Percentiles rank a stretch among this genome's conserved stretches.
phyloP scores from a whole-genome alignment of 2,113 vertebrate species.

The Cynopterus brachyotis region DNA sequence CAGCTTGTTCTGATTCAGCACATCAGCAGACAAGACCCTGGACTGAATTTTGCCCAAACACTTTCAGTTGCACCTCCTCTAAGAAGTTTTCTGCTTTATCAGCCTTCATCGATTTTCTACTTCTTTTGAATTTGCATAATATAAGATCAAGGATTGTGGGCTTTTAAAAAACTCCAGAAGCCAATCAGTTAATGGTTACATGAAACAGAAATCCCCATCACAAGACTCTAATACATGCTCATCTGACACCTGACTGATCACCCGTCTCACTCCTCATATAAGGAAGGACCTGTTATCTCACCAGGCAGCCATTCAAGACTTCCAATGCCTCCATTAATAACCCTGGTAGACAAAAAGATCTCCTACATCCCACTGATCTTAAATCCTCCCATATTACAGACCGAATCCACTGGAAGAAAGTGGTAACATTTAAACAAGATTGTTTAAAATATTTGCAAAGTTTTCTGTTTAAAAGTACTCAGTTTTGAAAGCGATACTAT shows the following conservation, averaged over 20 bases:
- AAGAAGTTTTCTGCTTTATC: neutral
- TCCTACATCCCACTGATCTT: neutral
- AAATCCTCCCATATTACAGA: neutral
- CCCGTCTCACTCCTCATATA: neutral
- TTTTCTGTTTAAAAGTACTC: constrained; percentile 18
- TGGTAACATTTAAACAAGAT: constrained; percentile 26
- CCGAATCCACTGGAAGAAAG: neutral
- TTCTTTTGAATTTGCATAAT: neutral
- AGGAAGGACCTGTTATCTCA: neutral
- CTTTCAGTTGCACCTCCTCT: neutral
- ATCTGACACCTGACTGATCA: neutral
- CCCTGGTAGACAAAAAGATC: neutral
- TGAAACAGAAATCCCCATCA: neutral
- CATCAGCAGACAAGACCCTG: neutral
- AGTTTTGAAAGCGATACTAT: constrained; percentile 37
- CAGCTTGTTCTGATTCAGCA: neutral
- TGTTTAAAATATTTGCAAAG: constrained; percentile 23
- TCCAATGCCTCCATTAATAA: neutral
- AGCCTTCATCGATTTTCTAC: neutral
- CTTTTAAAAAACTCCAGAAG: constrained; percentile 18
- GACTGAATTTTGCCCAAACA: neutral
- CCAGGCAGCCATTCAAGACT: neutral
- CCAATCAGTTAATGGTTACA: neutral
- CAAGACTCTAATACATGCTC: neutral
- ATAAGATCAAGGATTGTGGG: neutral